Evolutionary conservation across 2,888 invertebrate genomes (phyloP).

Genomic region (Diaphora mendica): DNA sequence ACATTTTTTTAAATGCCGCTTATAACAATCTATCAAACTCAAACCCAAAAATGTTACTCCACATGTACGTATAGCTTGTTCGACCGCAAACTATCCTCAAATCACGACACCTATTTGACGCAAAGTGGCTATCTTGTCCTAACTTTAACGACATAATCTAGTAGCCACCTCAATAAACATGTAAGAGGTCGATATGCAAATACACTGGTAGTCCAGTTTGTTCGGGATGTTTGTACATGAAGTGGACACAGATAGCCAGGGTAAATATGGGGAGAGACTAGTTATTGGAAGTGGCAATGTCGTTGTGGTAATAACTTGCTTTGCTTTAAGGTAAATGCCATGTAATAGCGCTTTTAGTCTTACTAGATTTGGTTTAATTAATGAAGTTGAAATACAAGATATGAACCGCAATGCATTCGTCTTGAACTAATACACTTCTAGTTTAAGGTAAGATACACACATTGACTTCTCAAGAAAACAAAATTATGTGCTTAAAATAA

Average conservation of each 20-base stretch:
- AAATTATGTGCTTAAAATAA: too few relatives aligned
- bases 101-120: conserved; percentile 23
- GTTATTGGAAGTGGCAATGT: conserved; percentile 40
- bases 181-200: conserved; percentile 62
- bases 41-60: not conserved
- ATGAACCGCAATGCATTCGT: not conserved
- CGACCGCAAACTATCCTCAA: conserved; percentile 10
- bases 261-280: conserved; percentile 46
- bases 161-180: conserved; percentile 54
- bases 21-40: not conserved
- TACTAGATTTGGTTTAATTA: not conserved
- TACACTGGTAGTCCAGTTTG: conserved; percentile 45
- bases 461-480: too few relatives aligned
- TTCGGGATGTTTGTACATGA: conserved; percentile 33
- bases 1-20: too few relatives aligned
- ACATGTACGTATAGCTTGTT: conserved; percentile 4
- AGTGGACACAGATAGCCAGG: conserved; percentile 50
- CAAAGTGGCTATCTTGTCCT: conserved; percentile 43
- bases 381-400: not conserved
- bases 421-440: not conserved
- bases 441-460: not conserved
- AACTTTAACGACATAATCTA: conserved; percentile 52
- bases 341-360: not conserved
- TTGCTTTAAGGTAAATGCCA: not conserved
- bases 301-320: conserved; percentile 22